Conservation (phyloP, 2,797 vertebrate genomes). For the Phaenicophaeus curvirostris region DNA sequence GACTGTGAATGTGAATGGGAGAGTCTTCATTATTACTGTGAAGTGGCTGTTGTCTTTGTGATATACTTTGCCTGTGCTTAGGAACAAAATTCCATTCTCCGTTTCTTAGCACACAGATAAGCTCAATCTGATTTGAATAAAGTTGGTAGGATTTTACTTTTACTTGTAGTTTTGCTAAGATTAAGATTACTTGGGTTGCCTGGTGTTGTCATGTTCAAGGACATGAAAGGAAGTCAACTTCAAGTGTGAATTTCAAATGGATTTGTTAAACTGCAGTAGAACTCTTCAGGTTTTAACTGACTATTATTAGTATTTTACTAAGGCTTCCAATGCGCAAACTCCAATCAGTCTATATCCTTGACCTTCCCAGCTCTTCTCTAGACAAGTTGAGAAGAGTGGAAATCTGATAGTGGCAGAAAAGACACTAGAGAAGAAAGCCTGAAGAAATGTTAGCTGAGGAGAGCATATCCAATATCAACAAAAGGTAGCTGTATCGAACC, state of each 20-base stretch:
- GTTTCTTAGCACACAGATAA: background rate
- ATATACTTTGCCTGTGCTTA: background rate
- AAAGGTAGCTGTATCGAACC: background rate
- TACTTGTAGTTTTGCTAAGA: background rate
- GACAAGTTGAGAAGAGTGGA: background rate
- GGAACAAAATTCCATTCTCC: background rate
- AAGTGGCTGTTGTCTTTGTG: background rate
- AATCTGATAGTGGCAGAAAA: background rate
- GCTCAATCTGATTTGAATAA: background rate
- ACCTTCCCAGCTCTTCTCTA: background rate
- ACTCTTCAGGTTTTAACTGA: background rate
- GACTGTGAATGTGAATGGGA: background rate
- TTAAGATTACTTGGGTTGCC: background rate
- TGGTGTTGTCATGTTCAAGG: background rate
- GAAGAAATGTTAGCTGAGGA: background rate
- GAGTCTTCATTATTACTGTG: background rate
- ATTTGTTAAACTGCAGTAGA: background rate
- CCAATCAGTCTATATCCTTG: background rate
- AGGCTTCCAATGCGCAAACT: background rate
- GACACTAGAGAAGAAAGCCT: background rate
- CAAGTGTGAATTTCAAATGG: background rate
- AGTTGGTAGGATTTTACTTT: background rate
- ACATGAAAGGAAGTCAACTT: background rate
- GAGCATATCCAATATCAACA: background rate
- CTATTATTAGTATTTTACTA: background rate